These are phyloP conservation scores for Tridacna crocea DNA, from an alignment of 2,888 invertebrate genomes.

Conservation along the genomic window DNA sequence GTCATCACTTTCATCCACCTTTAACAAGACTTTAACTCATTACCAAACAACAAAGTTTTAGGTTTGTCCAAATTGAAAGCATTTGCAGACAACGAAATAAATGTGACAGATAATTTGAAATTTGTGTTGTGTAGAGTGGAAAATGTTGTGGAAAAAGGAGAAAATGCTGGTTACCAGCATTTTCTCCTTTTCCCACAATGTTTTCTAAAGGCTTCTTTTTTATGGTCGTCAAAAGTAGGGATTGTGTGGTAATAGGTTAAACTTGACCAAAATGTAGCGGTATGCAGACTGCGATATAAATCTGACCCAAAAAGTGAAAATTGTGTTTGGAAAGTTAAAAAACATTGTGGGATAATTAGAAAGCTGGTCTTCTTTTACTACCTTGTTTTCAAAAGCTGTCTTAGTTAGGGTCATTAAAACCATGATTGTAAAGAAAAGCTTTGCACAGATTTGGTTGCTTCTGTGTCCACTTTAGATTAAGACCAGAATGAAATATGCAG, in stretches of 20 bases:
- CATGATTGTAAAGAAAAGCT: too few species aligned
- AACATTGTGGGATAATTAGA: not conserved
- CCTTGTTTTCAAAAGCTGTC: not conserved
- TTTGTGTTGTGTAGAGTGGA: not conserved
- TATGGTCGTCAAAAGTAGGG: too few species aligned
- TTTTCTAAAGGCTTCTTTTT: not conserved
- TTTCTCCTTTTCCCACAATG: not conserved
- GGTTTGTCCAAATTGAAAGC: not conserved
- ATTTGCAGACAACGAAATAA: not conserved
- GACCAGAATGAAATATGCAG: not conserved
- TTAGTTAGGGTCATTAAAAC: too few species aligned
- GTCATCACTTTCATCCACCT: not conserved
- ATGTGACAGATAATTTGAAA: not conserved
- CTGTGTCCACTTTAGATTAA: not conserved
- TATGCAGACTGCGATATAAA: not conserved
- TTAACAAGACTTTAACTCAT: not conserved
- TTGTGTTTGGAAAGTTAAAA: not conserved
- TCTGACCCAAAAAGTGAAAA: not conserved
- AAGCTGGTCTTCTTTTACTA: not conserved
- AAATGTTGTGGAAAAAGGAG: not conserved
- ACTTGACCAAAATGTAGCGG: not conserved
- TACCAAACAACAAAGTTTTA: too few species aligned
- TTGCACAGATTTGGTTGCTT: too few species aligned
- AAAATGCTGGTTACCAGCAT: not conserved
- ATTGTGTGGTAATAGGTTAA: too few species aligned